Evolutionary conservation across 2,888 invertebrate genomes (phyloP).

Genomic region (Bugulina stolonifera): DNA sequence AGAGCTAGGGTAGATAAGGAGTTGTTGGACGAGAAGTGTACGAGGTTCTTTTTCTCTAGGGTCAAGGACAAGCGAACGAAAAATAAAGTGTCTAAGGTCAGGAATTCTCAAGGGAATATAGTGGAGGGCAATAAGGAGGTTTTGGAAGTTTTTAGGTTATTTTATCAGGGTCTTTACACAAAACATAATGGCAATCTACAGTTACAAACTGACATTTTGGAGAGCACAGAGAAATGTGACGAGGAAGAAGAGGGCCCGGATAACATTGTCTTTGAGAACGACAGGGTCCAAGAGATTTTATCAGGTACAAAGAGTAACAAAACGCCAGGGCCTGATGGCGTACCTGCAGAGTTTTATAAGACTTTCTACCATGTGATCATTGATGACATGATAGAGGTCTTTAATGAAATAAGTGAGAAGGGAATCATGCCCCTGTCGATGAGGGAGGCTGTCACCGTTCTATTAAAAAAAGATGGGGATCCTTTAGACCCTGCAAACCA

Average conservation of each 20-base stretch:
- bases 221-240: neutral
- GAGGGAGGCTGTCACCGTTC: neutral
- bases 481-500: neutral
- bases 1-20: neutral
- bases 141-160: no score
- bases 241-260: neutral
- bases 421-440: neutral
- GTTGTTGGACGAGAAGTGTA: slow-evolving; percentile 7
- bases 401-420: neutral
- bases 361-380: neutral
- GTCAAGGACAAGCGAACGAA: neutral
- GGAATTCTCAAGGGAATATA: neutral
- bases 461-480: neutral
- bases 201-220: neutral
- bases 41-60: neutral
- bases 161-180: no score
- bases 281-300: neutral
- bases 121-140: neutral
- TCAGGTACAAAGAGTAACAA: neutral
- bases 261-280: neutral
- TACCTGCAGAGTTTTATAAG: slow-evolving; percentile 5
- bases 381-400: neutral
- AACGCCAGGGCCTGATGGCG: slow-evolving; percentile 18
- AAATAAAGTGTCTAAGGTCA: neutral
- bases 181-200: neutral